phyloP scores from a whole-genome alignment of 2,797 vertebrate genomes.

The Onychomys arenicola region DNA sequence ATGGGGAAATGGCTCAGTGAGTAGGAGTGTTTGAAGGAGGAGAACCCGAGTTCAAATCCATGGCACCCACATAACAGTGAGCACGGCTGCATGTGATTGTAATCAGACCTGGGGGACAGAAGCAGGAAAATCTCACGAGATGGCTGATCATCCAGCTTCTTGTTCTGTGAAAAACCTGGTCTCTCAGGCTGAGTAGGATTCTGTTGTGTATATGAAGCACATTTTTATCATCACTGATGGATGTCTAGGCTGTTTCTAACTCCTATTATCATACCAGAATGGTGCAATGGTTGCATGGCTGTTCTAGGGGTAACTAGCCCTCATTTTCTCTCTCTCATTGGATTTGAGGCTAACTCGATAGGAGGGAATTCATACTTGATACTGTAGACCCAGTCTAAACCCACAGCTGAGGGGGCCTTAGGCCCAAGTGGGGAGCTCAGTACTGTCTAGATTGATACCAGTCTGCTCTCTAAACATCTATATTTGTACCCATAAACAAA shows the following conservation, averaged over 20 bases:
- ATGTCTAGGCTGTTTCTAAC: background rate
- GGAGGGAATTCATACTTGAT: background rate
- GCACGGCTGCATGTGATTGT: background rate
- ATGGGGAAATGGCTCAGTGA: background rate
- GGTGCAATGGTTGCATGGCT: background rate
- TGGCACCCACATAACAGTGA: no score
- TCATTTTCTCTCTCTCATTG: no score
- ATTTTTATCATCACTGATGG: background rate
- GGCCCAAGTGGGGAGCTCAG: no score
- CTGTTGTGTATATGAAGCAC: background rate
- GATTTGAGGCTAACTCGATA: background rate
- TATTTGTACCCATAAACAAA: background rate
- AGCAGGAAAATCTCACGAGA: background rate
- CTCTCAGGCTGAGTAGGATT: background rate
- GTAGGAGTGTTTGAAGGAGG: background rate
- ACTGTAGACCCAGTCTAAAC: background rate
- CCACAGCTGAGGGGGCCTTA: background rate
- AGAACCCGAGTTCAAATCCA: background rate
- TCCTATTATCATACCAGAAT: no score
- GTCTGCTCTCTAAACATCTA: background rate
- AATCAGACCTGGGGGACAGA: background rate
- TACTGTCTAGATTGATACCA: no score
- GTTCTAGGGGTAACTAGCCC: background rate
- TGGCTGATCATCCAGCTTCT: background rate
- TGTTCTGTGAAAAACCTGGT: background rate